phyloP scores from a whole-genome alignment of 2,113 vertebrate species.

The Heloderma charlesbogerti region DNA sequence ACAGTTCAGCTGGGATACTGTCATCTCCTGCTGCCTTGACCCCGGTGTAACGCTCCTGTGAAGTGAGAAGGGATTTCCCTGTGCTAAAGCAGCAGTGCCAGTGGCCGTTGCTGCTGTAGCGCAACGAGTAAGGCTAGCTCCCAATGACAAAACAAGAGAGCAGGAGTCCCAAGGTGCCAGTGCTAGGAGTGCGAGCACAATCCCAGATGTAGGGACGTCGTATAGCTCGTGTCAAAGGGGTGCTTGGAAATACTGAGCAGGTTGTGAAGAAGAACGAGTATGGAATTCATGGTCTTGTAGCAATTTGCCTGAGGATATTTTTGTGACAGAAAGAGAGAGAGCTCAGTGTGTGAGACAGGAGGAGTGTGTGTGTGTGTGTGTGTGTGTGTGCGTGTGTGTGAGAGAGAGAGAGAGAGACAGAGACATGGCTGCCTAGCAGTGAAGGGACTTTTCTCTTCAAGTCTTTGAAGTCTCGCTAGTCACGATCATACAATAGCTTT shows the following conservation, averaged over 20 bases:
- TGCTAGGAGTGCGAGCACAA: too few species aligned
- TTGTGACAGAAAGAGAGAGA: not conserved
- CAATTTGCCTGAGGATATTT: constrained; percentile 46
- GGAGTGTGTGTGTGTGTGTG: not conserved
- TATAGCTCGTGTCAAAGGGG: constrained; percentile 62
- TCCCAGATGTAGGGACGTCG: constrained; percentile 55
- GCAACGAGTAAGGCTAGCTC: not conserved
- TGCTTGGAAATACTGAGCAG: constrained; percentile 45
- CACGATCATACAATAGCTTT: constrained; percentile 13
- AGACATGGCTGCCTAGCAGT: not conserved
- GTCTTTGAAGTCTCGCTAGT: constrained; percentile 55
- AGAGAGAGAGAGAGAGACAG: not conserved
- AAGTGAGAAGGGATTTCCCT: not conserved
- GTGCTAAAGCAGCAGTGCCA: not conserved
- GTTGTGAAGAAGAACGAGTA: constrained; percentile 56
- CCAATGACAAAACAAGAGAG: not conserved
- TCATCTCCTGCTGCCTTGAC: too few species aligned
- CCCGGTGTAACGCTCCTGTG: not conserved
- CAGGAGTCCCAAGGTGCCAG: not conserved
- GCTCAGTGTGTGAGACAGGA: not conserved
- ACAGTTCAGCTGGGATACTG: too few species aligned
- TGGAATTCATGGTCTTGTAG: constrained; percentile 40
- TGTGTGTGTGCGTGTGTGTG: not conserved
- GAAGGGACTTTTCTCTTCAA: constrained; percentile 44
- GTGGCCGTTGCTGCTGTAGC: not conserved